Evolutionary conservation across 1,140 invertebrate genomes (phyloP).

Genomic region (Chrysopa pallens): DNA sequence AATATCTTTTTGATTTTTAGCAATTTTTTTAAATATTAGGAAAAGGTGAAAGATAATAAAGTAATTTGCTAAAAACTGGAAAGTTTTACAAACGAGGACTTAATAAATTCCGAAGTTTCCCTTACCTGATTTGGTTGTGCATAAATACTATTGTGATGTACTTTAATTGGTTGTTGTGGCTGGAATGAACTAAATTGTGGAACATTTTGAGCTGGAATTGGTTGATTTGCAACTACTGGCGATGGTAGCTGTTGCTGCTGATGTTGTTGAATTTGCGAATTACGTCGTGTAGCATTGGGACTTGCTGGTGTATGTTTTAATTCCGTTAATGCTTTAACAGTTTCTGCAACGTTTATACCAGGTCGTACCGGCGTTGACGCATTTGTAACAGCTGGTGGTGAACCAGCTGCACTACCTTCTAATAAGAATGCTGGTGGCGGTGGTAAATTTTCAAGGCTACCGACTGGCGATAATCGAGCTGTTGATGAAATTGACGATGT

Average conservation of each 20-base stretch:
- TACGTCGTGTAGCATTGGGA: slow-evolving; percentile 52
- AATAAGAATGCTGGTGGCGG: slow-evolving; percentile 70
- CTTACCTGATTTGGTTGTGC: slow-evolving; percentile 2
- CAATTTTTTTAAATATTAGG: no score
- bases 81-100: no score
- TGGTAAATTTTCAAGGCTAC: slow-evolving; percentile 46
- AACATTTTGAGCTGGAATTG: background rate
- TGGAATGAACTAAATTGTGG: background rate
- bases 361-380: slow-evolving; percentile 5
- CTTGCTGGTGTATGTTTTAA: slow-evolving; percentile 71
- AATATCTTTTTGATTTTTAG: no score
- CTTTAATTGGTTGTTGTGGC: background rate
- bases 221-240: slow-evolving; percentile 8
- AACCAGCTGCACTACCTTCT: slow-evolving; percentile 24
- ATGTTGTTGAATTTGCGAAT: slow-evolving; percentile 6
- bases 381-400: slow-evolving; percentile 5
- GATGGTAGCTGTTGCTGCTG: slow-evolving; percentile 15
- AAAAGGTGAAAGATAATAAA: no score
- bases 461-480: slow-evolving; percentile 10
- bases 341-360: slow-evolving; percentile 60
- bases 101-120: no score
- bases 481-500: slow-evolving; percentile 62
- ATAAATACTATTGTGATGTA: background rate
- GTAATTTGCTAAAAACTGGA: no score
- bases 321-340: slow-evolving; percentile 68